Base-by-base conservation (phyloP, 64 coral and sea anemone genomes). In the Porites lutea region DNA sequence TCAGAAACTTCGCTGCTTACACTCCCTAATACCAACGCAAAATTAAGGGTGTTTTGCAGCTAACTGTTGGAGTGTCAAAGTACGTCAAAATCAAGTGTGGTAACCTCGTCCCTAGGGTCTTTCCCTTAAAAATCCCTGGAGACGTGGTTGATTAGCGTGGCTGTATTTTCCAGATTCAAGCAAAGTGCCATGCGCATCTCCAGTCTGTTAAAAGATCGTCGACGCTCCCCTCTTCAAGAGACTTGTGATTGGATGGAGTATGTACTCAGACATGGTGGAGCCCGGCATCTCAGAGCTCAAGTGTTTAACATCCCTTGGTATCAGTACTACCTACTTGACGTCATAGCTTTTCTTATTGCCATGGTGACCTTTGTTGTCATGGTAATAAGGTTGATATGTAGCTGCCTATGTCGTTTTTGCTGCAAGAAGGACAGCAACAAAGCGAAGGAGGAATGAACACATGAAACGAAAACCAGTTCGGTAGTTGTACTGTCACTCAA, bases 191-290 rank as follows among this genome's bases (percentile, higher is more conserved):
- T 53, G n/a, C 52, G 52, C 12, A 44, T 88, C 43, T 88, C 86
- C 54, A 18, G 55, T 23, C 73, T 89, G 8, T 12, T 89, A 37
- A 58, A 78, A 64, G 87, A 89, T 54, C 87, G 87, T 37, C 65
- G 74, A 53, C 71, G 87, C 22, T 64, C 87, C 22, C 72, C 87
- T 18, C 48, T 63, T 18, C 16, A 88, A 62, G 86, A 88, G 13
- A 62, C 86, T 52, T 64, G 64, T 79, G 76, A 79, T 22, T 79
- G 48, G 16, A 79, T 79, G 10, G 76, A 79, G 57, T 79, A 79
- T 20, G 76, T 79, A 48, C 76, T 79, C 13, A 79, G 76, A 79
- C 50, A 79, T 54, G 48, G 48, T 20, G 57, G 57, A 49, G 18
- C 57, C 50, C 76, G 76, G 50, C 76, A 79, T 54, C 76, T 79